Percentiles rank a stretch among this genome's conserved stretches.
phyloP scores from a whole-genome alignment of 2,797 vertebrate species.

The Arremon brunneinucha region DNA sequence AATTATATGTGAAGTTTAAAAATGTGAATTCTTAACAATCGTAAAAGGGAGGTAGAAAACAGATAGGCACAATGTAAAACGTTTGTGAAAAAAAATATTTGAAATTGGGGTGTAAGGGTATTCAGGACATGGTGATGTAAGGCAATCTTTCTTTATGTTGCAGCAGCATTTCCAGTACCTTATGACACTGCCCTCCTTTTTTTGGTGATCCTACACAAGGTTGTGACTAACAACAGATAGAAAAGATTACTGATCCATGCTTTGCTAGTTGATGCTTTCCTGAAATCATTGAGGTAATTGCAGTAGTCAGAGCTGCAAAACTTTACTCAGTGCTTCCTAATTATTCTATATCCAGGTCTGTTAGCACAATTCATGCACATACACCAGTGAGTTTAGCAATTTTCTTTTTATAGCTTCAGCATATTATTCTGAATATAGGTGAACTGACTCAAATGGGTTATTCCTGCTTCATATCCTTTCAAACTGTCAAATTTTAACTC shows the following conservation, averaged over 20 bases:
- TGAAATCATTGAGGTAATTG: not conserved
- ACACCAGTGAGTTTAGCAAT: slow-evolving; percentile 9
- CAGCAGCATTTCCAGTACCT: not conserved
- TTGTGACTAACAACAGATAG: not conserved
- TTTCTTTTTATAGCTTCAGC: slow-evolving; percentile 38
- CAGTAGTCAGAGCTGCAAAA: not conserved
- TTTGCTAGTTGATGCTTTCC: not conserved
- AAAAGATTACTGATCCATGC: not conserved
- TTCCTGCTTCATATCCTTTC: not conserved
- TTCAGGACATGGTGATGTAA: not conserved
- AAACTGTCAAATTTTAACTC: not conserved
- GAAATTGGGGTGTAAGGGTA: not conserved
- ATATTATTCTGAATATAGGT: slow-evolving; percentile 14
- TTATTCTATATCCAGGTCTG: not conserved
- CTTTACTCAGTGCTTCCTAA: not conserved
- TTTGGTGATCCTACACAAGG: not conserved
- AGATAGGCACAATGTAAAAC: not conserved
- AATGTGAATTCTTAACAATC: not conserved
- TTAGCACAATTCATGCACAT: not conserved
- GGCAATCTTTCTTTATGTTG: not conserved
- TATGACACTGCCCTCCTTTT: not conserved
- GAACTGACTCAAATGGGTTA: slow-evolving; percentile 33
- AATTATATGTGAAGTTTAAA: not conserved
- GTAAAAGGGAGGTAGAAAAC: not conserved
- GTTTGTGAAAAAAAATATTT: not conserved